Percentiles rank a stretch among this genome's conserved stretches.
Conservation (phyloP, 2,113 vertebrate species). For the Antechinus flavipes region DNA sequence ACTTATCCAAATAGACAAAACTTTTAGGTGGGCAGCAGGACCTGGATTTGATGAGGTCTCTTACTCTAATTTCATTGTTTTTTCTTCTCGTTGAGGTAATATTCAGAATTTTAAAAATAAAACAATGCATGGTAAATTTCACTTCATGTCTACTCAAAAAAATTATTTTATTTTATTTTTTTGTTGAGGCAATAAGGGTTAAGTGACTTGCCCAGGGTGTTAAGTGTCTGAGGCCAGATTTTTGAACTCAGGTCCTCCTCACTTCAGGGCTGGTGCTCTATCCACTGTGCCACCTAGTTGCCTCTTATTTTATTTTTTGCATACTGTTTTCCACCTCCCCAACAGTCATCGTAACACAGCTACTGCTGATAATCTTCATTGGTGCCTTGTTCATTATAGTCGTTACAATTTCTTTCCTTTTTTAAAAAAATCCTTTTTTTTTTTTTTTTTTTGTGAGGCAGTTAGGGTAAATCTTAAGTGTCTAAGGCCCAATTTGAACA, state of each 20-base stretch:
- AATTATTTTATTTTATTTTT: too few species aligned
- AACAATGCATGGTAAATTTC: background rate
- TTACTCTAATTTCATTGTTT: background rate
- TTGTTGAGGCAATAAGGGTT: too few species aligned
- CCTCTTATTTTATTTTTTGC: background rate
- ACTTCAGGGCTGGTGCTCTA: too few species aligned
- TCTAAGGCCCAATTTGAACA: too few species aligned
- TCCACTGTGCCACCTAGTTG: too few species aligned
- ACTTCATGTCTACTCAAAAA: background rate
- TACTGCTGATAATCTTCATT: background rate
- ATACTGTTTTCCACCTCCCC: background rate
- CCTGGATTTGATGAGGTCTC: background rate
- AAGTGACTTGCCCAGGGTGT: too few species aligned
- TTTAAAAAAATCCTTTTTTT: too few species aligned
- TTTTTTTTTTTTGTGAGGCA: too few species aligned
- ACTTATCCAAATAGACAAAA: background rate
- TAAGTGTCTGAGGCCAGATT: too few species aligned
- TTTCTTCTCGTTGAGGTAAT: background rate
- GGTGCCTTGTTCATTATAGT: background rate
- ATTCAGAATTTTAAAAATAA: background rate
- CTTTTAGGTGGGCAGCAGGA: background rate
- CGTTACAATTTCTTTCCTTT: background rate
- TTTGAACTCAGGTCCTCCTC: too few species aligned
- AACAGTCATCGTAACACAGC: background rate
- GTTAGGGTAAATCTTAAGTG: too few species aligned